Conservation (phyloP, 2,888 invertebrate species). For the Mantis religiosa region DNA sequence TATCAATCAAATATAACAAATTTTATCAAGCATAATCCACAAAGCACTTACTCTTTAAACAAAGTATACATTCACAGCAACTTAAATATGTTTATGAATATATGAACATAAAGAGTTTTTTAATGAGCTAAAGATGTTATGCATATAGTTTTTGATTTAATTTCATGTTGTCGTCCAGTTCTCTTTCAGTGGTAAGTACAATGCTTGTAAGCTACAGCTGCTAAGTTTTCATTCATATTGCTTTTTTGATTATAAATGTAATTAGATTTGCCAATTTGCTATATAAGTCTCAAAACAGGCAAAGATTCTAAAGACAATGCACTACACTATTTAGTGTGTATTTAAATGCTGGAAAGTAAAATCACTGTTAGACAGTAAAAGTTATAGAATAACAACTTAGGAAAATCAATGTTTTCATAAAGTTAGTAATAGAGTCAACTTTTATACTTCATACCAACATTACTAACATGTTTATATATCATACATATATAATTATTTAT, state of each 20-base stretch:
- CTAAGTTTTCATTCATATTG: not conserved
- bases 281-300: not conserved
- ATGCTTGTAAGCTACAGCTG: not conserved
- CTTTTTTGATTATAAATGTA: not conserved
- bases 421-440: not conserved
- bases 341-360: not conserved
- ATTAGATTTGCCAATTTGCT: not conserved
- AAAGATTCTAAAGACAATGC: not conserved
- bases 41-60: not conserved
- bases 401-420: not conserved
- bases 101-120: not conserved
- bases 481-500: not conserved
- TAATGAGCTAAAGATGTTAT: not conserved
- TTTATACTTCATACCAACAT: not conserved
- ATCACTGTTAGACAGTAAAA: not conserved
- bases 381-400: not conserved
- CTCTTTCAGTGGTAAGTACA: not conserved
- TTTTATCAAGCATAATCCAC: not conserved
- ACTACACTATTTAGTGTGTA: not conserved
- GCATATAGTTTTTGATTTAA: not conserved
- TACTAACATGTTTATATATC: not conserved
- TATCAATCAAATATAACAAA: not conserved
- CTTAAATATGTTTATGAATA: not conserved
- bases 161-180: not conserved
- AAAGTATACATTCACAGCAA: not conserved